Evolutionary conservation across 92 coral and sea anemone species (phyloP).

Genomic region (Palythoa heliodiscus): DNA sequence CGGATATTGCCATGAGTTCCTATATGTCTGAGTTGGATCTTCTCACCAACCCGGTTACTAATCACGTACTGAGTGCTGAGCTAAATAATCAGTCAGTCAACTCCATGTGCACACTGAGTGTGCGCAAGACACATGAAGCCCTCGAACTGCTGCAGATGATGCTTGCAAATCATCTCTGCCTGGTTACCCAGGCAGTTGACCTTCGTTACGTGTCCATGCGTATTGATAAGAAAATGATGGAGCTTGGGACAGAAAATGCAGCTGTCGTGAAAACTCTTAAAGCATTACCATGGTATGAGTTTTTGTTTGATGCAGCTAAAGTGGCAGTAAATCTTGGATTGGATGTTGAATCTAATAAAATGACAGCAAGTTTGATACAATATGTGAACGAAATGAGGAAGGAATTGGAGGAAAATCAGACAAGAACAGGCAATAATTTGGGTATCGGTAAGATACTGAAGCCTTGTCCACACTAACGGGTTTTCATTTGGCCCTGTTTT

Average conservation of each 20-base stretch:
- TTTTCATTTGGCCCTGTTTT: too few species aligned
- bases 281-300: constrained; percentile 24
- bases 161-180: constrained; percentile 47
- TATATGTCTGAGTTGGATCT: constrained; percentile 56
- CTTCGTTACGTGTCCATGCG: constrained; percentile 41
- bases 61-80: constrained; percentile 33
- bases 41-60: constrained; percentile 49
- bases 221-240: constrained; percentile 35
- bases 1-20: constrained; percentile 51
- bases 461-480: too few species aligned
- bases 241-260: constrained; percentile 6
- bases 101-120: constrained; percentile 49
- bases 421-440: constrained; percentile 12
- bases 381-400: constrained; percentile 10
- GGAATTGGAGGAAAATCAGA: background rate
- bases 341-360: background rate
- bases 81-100: constrained; percentile 38
- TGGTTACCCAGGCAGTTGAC: constrained; percentile 50
- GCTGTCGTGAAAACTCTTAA: background rate
- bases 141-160: constrained; percentile 54
- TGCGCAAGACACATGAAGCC: constrained; percentile 53
- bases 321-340: background rate
- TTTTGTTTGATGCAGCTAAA: constrained; percentile 18
- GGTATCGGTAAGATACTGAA: constrained; percentile 7
- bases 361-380: background rate